These are phyloP conservation scores for Sinotaia quadrata DNA, from an alignment of 2,888 invertebrate genomes.

Conservation along the genomic window DNA sequence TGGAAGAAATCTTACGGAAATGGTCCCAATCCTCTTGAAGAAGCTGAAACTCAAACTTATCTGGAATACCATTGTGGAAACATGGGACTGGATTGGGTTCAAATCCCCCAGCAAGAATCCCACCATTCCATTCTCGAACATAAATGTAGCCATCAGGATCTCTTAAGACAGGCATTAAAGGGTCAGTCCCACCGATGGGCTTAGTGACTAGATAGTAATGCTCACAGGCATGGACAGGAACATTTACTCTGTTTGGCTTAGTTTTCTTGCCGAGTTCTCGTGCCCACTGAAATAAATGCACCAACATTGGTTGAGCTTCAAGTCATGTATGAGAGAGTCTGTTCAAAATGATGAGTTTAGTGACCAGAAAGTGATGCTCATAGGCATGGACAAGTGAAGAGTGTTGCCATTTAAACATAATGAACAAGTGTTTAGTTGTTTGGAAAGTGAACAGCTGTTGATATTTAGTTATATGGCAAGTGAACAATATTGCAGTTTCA, in stretches of 20 bases:
- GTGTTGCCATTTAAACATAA: too few relatives aligned
- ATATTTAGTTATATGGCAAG: too few relatives aligned
- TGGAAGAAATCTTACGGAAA: constrained; percentile 84
- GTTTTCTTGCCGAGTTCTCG: constrained; percentile 89
- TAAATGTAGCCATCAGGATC: constrained; percentile 81
- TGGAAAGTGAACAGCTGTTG: too few relatives aligned
- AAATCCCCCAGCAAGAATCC: constrained; percentile 91
- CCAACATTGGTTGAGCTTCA: background rate
- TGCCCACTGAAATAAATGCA: constrained; percentile 80
- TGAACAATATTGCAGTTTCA: too few relatives aligned
- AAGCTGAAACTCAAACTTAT: constrained; percentile 72
- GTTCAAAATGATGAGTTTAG: too few relatives aligned
- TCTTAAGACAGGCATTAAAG: constrained; percentile 83
- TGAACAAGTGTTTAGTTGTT: too few relatives aligned
- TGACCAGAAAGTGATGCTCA: too few relatives aligned
- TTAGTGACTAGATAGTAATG: constrained; percentile 94
- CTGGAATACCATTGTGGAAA: constrained; percentile 81
- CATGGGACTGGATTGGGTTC: constrained; percentile 92
- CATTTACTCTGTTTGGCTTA: constrained; percentile 84
- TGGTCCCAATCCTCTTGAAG: constrained; percentile 91
- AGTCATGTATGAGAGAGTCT: too few relatives aligned
- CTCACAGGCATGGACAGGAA: constrained; percentile 93
- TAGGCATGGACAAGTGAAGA: too few relatives aligned
- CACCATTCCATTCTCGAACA: constrained; percentile 81
- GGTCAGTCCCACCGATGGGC: constrained; percentile 82